A percentile compares a stretch with the other conserved stretches of the same genome.
Conservation (phyloP, 2,113 vertebrate species). For the Zosterops pallidus region DNA sequence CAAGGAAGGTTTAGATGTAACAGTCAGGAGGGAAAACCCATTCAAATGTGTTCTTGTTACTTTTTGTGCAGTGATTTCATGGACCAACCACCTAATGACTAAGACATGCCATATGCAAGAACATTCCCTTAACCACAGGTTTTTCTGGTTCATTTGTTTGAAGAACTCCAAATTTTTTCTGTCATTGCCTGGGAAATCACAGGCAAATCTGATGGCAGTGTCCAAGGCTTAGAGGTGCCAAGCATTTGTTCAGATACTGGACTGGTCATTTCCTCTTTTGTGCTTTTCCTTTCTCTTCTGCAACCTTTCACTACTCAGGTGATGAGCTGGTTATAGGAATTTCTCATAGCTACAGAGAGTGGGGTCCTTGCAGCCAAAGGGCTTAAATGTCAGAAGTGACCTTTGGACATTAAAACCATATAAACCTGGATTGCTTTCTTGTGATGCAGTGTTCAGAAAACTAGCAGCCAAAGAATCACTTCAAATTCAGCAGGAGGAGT, state of each 20-base stretch:
- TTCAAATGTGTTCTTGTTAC: not conserved
- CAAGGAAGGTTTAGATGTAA: not conserved
- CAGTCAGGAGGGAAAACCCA: not conserved
- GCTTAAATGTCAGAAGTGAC: not conserved
- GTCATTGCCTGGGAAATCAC: not conserved
- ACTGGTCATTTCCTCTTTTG: not conserved
- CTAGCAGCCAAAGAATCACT: not conserved
- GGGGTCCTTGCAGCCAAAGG: not conserved
- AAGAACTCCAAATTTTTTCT: not conserved
- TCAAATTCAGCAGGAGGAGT: not conserved
- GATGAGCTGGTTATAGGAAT: not conserved
- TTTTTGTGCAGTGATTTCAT: not conserved
- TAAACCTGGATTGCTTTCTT: not conserved
- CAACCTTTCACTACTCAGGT: not conserved
- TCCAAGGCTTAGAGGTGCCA: not conserved
- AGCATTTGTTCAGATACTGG: accelerated
- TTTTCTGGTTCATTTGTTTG: not conserved
- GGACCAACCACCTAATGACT: not conserved
- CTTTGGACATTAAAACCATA: not conserved
- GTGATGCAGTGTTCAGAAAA: not conserved
- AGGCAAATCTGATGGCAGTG: not conserved
- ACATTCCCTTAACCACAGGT: not conserved
- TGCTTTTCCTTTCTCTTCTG: not conserved
- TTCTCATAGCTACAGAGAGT: not conserved
- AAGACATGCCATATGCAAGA: not conserved